Evolutionary conservation across 1,140 invertebrate genomes (phyloP).

Genomic region (Pogonomyrmex californicus): DNA sequence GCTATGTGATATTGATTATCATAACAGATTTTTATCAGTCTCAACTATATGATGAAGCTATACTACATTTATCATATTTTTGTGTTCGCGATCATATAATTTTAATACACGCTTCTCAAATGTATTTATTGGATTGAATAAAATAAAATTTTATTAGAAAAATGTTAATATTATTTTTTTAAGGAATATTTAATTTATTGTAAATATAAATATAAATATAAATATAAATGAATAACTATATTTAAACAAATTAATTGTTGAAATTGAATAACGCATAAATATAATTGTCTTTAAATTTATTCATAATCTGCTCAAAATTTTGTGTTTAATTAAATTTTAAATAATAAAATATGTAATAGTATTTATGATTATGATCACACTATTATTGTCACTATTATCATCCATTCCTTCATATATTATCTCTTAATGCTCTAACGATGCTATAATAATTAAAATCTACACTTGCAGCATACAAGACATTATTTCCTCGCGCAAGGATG

Average conservation of each 20-base stretch:
- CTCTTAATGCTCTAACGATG: constrained; percentile 24
- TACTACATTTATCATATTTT: background rate
- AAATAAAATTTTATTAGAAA: background rate
- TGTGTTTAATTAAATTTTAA: background rate
- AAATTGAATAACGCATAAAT: background rate
- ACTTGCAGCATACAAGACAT: background rate
- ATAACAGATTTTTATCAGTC: background rate
- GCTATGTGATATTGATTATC: background rate
- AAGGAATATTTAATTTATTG: background rate
- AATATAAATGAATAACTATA: too few species aligned
- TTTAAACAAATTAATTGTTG: constrained; percentile 4
- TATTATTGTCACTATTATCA: constrained; percentile 3
- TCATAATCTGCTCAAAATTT: background rate
- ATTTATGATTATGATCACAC: background rate
- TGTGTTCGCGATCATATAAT: background rate
- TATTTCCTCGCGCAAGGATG: background rate
- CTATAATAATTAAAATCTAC: constrained; percentile 11
- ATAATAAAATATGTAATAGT: background rate
- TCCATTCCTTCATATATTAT: background rate
- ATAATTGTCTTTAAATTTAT: background rate
- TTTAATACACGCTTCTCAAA: background rate
- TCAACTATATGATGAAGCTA: background rate
- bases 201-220: background rate
- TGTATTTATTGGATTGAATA: background rate
- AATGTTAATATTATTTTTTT: background rate